Evolutionary conservation across 2,797 vertebrate species (phyloP).

Genomic region (Spea hammondii): DNA sequence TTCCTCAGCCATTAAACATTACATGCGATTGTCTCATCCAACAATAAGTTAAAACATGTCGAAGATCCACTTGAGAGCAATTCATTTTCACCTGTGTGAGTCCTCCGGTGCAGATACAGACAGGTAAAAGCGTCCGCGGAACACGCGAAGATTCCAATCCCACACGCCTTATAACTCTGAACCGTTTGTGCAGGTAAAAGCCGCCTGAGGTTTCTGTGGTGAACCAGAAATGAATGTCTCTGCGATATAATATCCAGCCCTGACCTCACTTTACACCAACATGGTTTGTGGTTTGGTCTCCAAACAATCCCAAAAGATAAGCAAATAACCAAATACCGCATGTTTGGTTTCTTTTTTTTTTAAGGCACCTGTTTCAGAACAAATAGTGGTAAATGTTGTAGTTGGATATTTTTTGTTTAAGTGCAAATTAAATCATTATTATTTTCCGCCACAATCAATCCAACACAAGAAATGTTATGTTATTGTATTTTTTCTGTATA

Average conservation of each 20-base stretch:
- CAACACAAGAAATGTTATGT: too few relatives aligned
- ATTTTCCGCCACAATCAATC: too few relatives aligned
- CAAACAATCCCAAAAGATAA: conserved; percentile 65
- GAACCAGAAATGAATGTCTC: conserved; percentile 56
- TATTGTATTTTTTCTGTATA: too few relatives aligned
- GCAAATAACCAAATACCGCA: conserved; percentile 58
- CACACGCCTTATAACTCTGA: background rate
- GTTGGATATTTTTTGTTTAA: too few relatives aligned
- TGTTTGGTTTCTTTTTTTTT: background rate
- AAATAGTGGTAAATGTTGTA: conserved; percentile 38
- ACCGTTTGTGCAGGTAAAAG: conserved; percentile 11
- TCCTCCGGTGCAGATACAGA: background rate
- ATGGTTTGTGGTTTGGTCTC: conserved; percentile 67
- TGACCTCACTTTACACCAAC: conserved; percentile 63
- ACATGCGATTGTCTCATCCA: conserved; percentile 2
- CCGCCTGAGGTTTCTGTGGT: conserved; percentile 67
- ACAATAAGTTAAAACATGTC: conserved; percentile 12
- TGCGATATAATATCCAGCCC: conserved; percentile 50
- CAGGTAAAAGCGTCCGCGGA: background rate
- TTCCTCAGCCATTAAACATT: conserved; percentile 14
- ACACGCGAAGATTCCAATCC: too few relatives aligned
- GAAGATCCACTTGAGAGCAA: background rate
- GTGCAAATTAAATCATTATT: too few relatives aligned
- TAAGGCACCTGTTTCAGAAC: conserved; percentile 50
- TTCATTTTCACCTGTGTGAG: background rate